phyloP scores from a whole-genome alignment of 1,140 invertebrate genomes.

The Pseudomyrmex cubaensis region DNA sequence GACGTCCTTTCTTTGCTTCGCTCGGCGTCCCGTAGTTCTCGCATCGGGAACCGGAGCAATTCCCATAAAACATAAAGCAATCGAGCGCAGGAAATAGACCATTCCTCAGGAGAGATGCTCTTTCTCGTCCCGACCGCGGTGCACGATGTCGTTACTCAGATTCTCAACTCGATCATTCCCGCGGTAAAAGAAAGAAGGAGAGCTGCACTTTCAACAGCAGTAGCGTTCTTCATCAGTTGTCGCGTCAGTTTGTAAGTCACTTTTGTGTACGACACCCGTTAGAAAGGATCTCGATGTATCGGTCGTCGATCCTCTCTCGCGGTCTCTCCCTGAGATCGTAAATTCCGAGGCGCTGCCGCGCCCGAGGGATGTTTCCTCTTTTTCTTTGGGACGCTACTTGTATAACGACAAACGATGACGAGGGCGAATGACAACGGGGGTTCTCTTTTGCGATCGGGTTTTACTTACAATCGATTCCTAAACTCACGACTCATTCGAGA shows the following conservation, averaged over 20 bases:
- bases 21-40: not conserved
- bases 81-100: conserved; percentile 10
- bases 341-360: conserved; percentile 74
- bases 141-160: conserved; percentile 55
- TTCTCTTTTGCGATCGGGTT: conserved; percentile 69
- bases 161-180: conserved; percentile 26
- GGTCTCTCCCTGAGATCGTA: conserved; percentile 72
- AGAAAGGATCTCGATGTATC: conserved; percentile 70
- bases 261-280: conserved; percentile 73
- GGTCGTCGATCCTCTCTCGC: conserved; percentile 75
- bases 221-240: conserved; percentile 13
- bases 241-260: conserved; percentile 65
- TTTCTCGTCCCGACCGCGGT: not conserved
- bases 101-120: conserved; percentile 30
- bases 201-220: not conserved
- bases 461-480: conserved; percentile 83
- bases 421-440: conserved; percentile 42
- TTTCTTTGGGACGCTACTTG: conserved; percentile 16
- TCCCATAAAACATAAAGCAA: conserved; percentile 28
- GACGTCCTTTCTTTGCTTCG: not conserved
- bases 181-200: not conserved
- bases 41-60: conserved; percentile 21
- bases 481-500: conserved; percentile 66
- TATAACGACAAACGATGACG: conserved; percentile 53
- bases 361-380: conserved; percentile 52